Conservation (phyloP, 2,113 vertebrate species). For the Gobio gobio region DNA sequence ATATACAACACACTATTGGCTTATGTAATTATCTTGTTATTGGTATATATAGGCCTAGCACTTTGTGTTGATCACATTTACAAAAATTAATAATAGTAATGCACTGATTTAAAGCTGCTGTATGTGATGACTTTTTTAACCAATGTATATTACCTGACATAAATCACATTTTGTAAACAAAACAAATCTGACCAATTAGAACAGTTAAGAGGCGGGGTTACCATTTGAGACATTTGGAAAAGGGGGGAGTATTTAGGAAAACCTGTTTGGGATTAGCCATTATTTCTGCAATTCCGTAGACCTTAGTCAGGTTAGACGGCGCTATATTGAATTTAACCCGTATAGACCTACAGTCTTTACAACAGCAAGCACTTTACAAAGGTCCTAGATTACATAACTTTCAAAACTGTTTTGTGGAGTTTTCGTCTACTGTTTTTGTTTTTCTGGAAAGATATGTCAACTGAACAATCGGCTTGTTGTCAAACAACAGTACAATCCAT, state of each 20-base stretch:
- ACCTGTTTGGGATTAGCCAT: background rate
- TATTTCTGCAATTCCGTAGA: background rate
- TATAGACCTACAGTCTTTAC: too few species aligned
- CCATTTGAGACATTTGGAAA: background rate
- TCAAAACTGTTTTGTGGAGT: too few species aligned
- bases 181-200: background rate
- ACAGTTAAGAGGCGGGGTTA: background rate
- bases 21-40: background rate
- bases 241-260: background rate
- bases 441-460: too few species aligned
- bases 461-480: too few species aligned
- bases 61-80: background rate
- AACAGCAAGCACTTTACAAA: too few species aligned
- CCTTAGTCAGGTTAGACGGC: too few species aligned
- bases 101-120: background rate
- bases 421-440: too few species aligned
- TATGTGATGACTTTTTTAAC: background rate
- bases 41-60: background rate
- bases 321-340: too few species aligned
- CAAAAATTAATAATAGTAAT: background rate
- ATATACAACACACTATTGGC: background rate
- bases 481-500: too few species aligned
- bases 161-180: background rate
- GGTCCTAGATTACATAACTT: too few species aligned
- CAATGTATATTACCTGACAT: background rate